Percentiles rank a stretch among this genome's conserved stretches.
Evolutionary conservation across 1,140 invertebrate species (phyloP).

Genomic region (Sminthurides bifidus): DNA sequence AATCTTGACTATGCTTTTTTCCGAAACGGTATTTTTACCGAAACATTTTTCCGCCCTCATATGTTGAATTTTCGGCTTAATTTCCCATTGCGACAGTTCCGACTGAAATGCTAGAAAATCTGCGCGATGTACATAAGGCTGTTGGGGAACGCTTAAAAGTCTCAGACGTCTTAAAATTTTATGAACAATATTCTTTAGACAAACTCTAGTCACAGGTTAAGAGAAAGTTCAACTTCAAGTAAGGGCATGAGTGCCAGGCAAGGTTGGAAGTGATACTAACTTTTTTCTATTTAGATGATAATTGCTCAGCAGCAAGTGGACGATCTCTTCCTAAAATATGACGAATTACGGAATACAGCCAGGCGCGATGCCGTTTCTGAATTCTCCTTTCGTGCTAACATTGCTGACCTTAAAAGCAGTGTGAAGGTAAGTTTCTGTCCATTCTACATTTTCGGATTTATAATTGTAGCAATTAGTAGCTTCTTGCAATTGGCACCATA

Average conservation of each 20-base stretch:
- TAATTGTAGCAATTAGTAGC: slow-evolving; percentile 8
- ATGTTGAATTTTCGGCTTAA: too few relatives aligned
- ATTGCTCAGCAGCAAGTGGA: slow-evolving; percentile 53
- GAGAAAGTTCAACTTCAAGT: too few relatives aligned
- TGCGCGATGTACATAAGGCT: too few relatives aligned
- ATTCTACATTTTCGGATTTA: slow-evolving; percentile 3
- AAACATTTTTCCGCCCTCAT: too few relatives aligned
- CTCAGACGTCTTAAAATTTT: too few relatives aligned
- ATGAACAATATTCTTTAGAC: not conserved
- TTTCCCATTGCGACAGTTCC: too few relatives aligned
- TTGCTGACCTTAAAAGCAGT: slow-evolving; percentile 65
- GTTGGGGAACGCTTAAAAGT: too few relatives aligned
- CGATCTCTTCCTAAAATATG: slow-evolving; percentile 55
- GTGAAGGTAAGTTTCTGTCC: slow-evolving; percentile 46
- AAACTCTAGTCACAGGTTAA: not conserved
- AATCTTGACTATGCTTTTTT: too few relatives aligned
- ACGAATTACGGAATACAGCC: slow-evolving; percentile 52
- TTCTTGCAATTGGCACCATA: too few relatives aligned
- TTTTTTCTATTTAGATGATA: slow-evolving; percentile 44
- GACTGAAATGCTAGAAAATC: too few relatives aligned
- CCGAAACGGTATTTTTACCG: too few relatives aligned
- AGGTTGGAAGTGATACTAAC: not conserved
- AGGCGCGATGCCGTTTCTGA: slow-evolving; percentile 65
- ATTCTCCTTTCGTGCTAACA: slow-evolving; percentile 70
- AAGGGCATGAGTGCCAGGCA: not conserved